Evolutionary conservation across 2,797 vertebrate species (phyloP).

Genomic region (Coreius guichenoti): DNA sequence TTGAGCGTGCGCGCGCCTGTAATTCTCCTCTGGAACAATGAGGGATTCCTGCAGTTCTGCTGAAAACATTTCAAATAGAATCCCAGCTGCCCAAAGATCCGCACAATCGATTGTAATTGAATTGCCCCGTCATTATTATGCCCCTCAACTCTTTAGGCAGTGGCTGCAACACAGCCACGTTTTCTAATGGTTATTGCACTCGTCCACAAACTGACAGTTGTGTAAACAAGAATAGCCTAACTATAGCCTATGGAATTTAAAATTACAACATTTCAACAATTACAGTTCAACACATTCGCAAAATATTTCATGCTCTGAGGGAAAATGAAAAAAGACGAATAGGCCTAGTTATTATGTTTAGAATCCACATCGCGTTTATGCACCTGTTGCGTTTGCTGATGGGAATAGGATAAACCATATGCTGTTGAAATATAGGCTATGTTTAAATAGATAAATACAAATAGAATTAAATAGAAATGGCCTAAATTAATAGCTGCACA

Average conservation of each 20-base stretch:
- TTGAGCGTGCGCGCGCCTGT: conserved; percentile 73
- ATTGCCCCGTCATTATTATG: conserved; percentile 71
- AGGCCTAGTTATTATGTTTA: not conserved
- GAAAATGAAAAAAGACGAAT: not conserved
- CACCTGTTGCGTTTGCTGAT: conserved; percentile 42
- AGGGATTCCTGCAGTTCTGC: conserved; percentile 81
- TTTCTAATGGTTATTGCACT: conserved; percentile 32
- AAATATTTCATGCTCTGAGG: conserved; percentile 16
- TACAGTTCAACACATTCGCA: not conserved
- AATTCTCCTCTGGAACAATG: conserved; percentile 76
- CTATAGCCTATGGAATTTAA: not conserved
- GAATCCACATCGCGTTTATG: not conserved
- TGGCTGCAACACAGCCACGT: conserved; percentile 64
- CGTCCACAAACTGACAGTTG: not conserved
- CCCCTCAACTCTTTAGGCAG: conserved; percentile 65
- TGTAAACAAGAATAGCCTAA: not conserved
- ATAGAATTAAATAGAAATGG: not conserved
- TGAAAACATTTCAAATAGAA: conserved; percentile 83
- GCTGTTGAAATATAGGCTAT: not conserved
- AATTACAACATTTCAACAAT: not conserved
- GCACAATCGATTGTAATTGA: conserved; percentile 75
- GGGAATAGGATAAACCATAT: not conserved
- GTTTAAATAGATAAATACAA: not conserved
- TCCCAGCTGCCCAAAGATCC: conserved; percentile 72
- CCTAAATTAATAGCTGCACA: not conserved